Percentiles rank a stretch among this genome's conserved stretches.
Evolutionary conservation across 2,797 vertebrate genomes (phyloP).

Genomic region (Lepus townsendii): DNA sequence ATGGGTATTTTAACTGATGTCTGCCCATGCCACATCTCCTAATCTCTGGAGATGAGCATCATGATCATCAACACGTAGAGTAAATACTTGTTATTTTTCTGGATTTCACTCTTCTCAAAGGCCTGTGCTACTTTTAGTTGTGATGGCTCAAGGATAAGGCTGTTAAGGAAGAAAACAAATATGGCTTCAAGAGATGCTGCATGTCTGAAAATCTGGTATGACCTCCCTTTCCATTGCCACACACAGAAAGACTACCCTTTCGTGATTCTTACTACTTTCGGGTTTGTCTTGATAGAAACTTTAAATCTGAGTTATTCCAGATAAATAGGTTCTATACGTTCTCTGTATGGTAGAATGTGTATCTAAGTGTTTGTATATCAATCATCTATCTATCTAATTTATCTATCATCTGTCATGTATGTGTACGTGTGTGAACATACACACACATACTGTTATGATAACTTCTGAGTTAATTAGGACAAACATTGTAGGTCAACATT

Average conservation of each 20-base stretch:
- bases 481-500: not conserved
- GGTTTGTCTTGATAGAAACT: not conserved
- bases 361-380: not conserved
- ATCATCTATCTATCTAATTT: not conserved
- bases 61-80: not conserved
- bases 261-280: not conserved
- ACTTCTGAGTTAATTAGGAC: not conserved
- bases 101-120: not conserved
- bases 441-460: not conserved
- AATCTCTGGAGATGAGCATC: not conserved
- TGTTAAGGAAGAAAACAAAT: not conserved
- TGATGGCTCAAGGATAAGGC: not conserved
- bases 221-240: not conserved
- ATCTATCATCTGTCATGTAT: not conserved
- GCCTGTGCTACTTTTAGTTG: not conserved
- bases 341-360: not conserved
- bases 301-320: not conserved
- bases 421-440: not conserved
- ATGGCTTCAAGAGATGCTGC: not conserved
- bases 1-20: too few relatives aligned
- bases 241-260: not conserved
- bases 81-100: not conserved
- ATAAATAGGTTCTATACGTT: not conserved
- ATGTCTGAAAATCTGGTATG: not conserved
- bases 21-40: not conserved